phyloP scores from a whole-genome alignment of 2,113 vertebrate species.

The Malurus alboscapulatus region DNA sequence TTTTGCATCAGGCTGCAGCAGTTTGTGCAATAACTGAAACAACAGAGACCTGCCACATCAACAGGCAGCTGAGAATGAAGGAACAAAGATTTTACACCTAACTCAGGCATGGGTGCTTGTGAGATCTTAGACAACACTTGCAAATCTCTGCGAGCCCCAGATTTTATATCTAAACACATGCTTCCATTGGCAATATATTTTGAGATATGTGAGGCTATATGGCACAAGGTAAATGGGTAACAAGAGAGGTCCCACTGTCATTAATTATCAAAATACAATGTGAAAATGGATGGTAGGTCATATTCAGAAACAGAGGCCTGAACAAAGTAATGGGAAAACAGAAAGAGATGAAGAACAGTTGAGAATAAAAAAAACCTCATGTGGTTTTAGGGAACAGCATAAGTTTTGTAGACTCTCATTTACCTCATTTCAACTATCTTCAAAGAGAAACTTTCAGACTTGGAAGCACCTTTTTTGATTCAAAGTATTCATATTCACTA shows the following conservation, averaged over 20 bases:
- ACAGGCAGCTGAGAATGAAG: background rate
- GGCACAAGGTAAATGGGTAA: background rate
- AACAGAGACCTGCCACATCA: background rate
- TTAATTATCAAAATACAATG: background rate
- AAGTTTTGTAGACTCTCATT: background rate
- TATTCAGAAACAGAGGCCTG: background rate
- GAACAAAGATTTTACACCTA: background rate
- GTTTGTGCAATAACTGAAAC: background rate
- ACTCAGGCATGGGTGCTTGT: rapidly evolving
- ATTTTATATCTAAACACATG: background rate
- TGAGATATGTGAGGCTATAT: background rate
- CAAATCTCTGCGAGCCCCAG: background rate
- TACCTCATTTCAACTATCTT: background rate
- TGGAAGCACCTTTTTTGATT: background rate
- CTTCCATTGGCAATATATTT: background rate
- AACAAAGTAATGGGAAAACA: background rate
- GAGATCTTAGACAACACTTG: background rate
- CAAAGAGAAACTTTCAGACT: background rate
- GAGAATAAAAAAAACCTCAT: background rate
- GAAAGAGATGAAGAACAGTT: background rate
- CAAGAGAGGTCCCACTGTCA: rapidly evolving
- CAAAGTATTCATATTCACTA: background rate
- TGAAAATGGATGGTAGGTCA: background rate
- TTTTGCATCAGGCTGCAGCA: background rate
- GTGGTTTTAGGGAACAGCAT: background rate